Evolutionary conservation across 2,113 vertebrate genomes (phyloP).

Genomic region (Apus apus): DNA sequence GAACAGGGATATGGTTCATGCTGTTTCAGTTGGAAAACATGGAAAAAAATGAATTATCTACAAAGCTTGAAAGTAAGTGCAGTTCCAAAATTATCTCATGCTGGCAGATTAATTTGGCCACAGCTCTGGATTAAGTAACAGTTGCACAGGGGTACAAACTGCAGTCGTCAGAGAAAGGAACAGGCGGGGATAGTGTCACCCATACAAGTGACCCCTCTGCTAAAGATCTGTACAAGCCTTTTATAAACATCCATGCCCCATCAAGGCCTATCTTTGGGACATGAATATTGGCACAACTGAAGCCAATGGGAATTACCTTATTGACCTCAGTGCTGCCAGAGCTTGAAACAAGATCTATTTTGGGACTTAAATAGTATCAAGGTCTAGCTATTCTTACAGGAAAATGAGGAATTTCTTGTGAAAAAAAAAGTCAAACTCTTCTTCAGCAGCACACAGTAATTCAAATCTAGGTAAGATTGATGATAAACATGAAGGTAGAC

Average conservation of each 20-base stretch:
- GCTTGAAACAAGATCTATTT: neutral
- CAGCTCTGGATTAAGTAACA: neutral
- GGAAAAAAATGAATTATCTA: neutral
- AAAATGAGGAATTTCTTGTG: neutral
- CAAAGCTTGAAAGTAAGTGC: neutral
- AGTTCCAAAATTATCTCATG: neutral
- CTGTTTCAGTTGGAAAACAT: neutral
- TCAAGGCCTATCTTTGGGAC: neutral
- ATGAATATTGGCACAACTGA: neutral
- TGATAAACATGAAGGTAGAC: neutral
- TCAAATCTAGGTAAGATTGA: neutral
- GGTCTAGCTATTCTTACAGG: neutral
- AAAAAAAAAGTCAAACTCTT: neutral
- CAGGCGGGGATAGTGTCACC: fast-evolving
- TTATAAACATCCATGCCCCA: neutral
- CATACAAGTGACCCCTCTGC: neutral
- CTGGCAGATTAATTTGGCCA: neutral
- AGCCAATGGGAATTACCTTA: neutral
- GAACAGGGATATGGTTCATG: neutral
- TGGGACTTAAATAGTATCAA: neutral
- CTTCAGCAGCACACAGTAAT: neutral
- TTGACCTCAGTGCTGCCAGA: neutral
- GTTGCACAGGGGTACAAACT: neutral
- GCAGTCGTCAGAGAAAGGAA: neutral
- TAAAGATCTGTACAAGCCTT: neutral